Percentiles rank a stretch among this genome's conserved stretches.
These are phyloP conservation scores for Phocoena sinus DNA, from an alignment of 2,113 vertebrate genomes.

Conservation along the genomic window DNA sequence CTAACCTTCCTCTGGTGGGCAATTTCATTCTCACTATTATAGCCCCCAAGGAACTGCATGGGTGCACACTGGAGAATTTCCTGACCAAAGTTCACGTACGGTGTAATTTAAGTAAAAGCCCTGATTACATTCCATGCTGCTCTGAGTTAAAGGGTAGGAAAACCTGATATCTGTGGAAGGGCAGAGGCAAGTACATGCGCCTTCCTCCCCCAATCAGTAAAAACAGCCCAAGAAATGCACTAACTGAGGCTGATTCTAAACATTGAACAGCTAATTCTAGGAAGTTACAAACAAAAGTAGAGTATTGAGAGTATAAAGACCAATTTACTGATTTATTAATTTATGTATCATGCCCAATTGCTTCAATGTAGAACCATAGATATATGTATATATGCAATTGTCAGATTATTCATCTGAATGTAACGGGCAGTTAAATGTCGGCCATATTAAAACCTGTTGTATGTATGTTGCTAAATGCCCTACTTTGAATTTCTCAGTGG, in stretches of 20 bases:
- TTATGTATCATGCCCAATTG: not conserved
- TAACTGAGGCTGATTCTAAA: not conserved
- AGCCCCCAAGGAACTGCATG: not conserved
- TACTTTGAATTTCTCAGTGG: constrained; percentile 84
- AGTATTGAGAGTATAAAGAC: not conserved
- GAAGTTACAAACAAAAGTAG: not conserved
- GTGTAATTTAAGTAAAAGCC: constrained; percentile 43
- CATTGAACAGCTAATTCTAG: not conserved
- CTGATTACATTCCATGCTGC: not conserved
- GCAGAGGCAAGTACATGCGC: not conserved
- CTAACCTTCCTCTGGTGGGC: constrained; percentile 33
- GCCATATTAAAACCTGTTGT: constrained; percentile 78
- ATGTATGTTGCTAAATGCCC: constrained; percentile 78
- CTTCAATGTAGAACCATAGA: not conserved
- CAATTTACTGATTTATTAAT: not conserved
- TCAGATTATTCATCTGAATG: not conserved
- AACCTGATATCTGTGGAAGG: not conserved
- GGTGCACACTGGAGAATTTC: not conserved
- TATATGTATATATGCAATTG: not conserved
- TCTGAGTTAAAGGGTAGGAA: constrained; percentile 39
- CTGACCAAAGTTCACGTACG: constrained; percentile 34
- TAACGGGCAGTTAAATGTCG: constrained; percentile 67
- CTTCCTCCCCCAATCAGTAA: not conserved
- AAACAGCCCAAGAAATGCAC: not conserved
- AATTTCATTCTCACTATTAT: not conserved